Evolutionary conservation across 2,888 invertebrate species (phyloP), one percentile per base, ranked within the genome.

Genomic region (Trichogramma evanescens): DNA sequence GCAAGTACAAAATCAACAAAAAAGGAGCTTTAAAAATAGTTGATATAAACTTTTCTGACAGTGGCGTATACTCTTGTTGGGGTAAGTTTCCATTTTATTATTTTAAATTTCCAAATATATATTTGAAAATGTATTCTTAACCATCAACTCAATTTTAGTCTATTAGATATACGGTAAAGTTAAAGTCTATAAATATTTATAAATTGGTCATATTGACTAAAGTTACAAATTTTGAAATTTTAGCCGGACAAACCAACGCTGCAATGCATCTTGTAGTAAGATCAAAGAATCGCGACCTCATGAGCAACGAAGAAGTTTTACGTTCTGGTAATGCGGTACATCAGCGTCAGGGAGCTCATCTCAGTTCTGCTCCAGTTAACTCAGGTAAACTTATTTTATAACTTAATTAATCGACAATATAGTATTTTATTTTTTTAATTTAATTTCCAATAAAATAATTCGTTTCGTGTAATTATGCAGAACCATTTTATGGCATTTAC

Each of bases 11-110:
- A 76, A 90, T 93, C 56, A 93, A 93, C 8, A 91, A 89, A 72
- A 94, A 94, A 83, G 95, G 95, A 9, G 93, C 93, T 40, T 82
- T 96, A 10, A 86, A 93, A 62, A 91, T 96, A 62, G 85, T 89
- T 61, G 89, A 89, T 51, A 85, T 95, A 5, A 86, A 87, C 0
- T 86, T 89, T 67, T 83, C 88, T 3, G 95, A 95, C 77, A 87
- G 88, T 58, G 95, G 94, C 2, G 81, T 88, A 4, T 95, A 94
- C 75, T 89, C 91, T 0, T 95, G 95, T 73, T 85, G 89, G 54
- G 92, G 82, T 82, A 76, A 74, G 74, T 67, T 40, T 50, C 50
- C 43, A 58, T 58, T 63, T 48, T 41, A n/a, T 50, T 41, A 50
- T 58, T 51, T 10, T 38, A 6, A 4, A 6, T 39, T 39, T 50